Conservation (phyloP, 2,797 vertebrate species). For the Florisuga fusca region DNA sequence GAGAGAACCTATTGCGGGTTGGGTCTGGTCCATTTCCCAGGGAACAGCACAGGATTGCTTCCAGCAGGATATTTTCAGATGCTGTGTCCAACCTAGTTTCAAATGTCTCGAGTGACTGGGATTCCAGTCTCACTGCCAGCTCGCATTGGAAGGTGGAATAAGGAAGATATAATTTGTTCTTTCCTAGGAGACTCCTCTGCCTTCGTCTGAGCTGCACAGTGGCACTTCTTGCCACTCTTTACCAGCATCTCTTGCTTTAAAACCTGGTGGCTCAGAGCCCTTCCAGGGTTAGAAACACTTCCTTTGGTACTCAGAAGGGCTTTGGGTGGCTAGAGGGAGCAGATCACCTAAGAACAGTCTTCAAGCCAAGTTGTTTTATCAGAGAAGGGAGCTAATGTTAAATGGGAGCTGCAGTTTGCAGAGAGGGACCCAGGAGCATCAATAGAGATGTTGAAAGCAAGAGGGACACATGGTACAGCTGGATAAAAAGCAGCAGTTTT, state of each 20-base stretch:
- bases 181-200: background rate
- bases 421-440: background rate
- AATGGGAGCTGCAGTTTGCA: background rate
- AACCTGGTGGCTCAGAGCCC: background rate
- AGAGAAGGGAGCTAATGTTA: background rate
- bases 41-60: background rate
- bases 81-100: constrained; percentile 18
- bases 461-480: background rate
- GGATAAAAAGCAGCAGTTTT: background rate
- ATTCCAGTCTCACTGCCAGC: background rate
- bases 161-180: background rate
- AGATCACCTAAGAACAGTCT: background rate
- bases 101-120: background rate
- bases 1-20: background rate
- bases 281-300: background rate
- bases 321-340: background rate
- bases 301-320: background rate
- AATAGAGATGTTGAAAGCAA: background rate
- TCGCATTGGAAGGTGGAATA: background rate
- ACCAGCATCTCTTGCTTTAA: background rate
- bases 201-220: background rate
- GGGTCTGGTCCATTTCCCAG: background rate
- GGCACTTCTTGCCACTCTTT: background rate
- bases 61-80: constrained; percentile 16
- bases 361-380: background rate